Base-by-base conservation (phyloP, 2,113 vertebrate genomes). In the Probosciger aterrimus region DNA sequence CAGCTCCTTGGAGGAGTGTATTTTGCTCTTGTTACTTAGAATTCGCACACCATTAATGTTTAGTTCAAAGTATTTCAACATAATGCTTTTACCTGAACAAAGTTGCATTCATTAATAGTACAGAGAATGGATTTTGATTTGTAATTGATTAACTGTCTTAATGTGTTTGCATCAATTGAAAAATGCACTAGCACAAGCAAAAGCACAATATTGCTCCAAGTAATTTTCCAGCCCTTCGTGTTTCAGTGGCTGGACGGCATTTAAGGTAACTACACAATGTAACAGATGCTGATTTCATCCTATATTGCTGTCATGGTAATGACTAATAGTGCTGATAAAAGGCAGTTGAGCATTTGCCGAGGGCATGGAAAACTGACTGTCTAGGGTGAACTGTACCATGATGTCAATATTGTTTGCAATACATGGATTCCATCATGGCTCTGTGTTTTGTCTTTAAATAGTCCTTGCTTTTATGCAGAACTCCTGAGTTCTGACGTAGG, bases 61-160 rank as follows among this genome's bases (percentile, higher is more conserved):
- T 37, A 46, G 23, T 71, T 88, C 53, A 16, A 65, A 86, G 41
- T 55, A 76, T 86, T 95, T 77, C 86, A 80, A 5, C 59, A 39
- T 31, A 43, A 8, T 39, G 82, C 74, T 91, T 83, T 77, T 82
- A 78, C 73, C 77, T 91, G 83, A 77, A 52, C 63, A 49, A 93
- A 87, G 69, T 30, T 87, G 28, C 63, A 90, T 71, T 96, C 71
- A 63, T 88, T 92, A 97, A 85, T 79, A 94, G 53, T 88, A 91
- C 82, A 92, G 92, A 86, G 84, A 86, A 91, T 96, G 90, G 95
- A 94, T 97, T 97, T 97, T 96, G 91, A 94, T 96, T 97, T 93
- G 91, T 88, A 91, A 95, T 97, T 92, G 95, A 97, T 97, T 92
- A 97, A 87, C 94, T 96, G 92, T 79, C 96, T 79, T 84, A 95